Evolutionary conservation across 2,888 invertebrate species (phyloP), one percentile per base, ranked within the genome.

Genomic region (Sarcophaga carnaria): DNA sequence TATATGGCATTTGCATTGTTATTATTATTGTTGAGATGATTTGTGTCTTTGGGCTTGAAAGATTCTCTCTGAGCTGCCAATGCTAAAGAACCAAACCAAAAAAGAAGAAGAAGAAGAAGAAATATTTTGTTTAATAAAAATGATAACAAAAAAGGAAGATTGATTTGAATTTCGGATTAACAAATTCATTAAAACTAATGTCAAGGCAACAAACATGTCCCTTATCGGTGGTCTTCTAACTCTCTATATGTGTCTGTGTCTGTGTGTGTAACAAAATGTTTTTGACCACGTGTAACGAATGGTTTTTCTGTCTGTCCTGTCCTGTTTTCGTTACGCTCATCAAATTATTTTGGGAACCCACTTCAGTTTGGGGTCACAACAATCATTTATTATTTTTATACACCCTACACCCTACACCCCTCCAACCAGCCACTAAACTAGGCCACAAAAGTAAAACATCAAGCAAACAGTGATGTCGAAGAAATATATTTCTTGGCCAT

Each of bases 11-110:
- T 91, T 76, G 88, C 88, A 87, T 92, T 91, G 85, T 88, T 87
- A 87, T 89, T 88, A 89, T 88, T 83, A 8, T 64, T 64, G 17
- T 27, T 64, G 27, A 89, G 81, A 89, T 89, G 91, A 87, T 91
- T 89, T 77, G 91, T 87, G 88, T 93, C 93, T 89, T 93, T 93
- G 78, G 92, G 90, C 83, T 93, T 93, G 80, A 91, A 90, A 49
- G 92, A 91, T 86, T 93, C 93, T 72, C 93, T 92, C 89, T 93
- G 93, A 80, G 93, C 93, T 81, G 92, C 92, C 63, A 90, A 84
- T 86, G 90, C 93, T 93, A 88, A 25, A 90, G 17, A 20, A 82
- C 2, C 2, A 37, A 37, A 47, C 59, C 17, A 54, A 12, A 80
- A 80, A 54, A 49, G 62, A 27, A 70, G 37, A 80, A 60, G 76